Percentiles rank a stretch among this genome's conserved stretches.
Evolutionary conservation across 2,797 vertebrate species (phyloP).

Genomic region (Discoglossus pictus): DNA sequence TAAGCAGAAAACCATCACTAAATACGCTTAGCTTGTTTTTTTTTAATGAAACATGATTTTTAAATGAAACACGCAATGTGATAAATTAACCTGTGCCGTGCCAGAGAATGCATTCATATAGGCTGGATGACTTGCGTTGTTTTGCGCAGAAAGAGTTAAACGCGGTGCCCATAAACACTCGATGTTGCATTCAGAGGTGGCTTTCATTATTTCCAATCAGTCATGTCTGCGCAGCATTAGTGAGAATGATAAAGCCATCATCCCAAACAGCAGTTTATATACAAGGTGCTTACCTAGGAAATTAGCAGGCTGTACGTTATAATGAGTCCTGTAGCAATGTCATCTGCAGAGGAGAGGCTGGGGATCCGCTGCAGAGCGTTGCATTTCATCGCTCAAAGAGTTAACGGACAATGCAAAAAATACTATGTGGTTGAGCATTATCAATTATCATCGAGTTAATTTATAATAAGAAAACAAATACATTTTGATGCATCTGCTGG

Average conservation of each 20-base stretch:
- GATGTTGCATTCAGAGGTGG: constrained; percentile 2
- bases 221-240: constrained; percentile 16
- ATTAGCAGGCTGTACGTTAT: constrained; percentile 11
- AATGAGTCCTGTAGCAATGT: constrained; percentile 14
- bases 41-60: constrained; percentile 22
- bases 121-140: too few relatives aligned
- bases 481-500: too few relatives aligned
- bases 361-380: too few relatives aligned
- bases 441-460: too few relatives aligned
- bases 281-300: constrained; percentile 22
- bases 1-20: constrained; percentile 34
- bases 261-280: constrained; percentile 31
- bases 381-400: too few relatives aligned
- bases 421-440: too few relatives aligned
- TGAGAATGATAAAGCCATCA: constrained; percentile 21
- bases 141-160: too few relatives aligned
- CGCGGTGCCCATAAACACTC: background rate
- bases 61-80: constrained; percentile 18
- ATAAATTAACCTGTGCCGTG: constrained; percentile 5
- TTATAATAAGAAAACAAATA: too few relatives aligned
- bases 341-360: background rate
- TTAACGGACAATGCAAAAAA: too few relatives aligned
- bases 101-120: background rate
- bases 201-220: constrained; percentile 34
- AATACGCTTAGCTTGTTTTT: constrained; percentile 32